Evolutionary conservation across 2,888 invertebrate genomes (phyloP).

Genomic region (Atrina japonica): DNA sequence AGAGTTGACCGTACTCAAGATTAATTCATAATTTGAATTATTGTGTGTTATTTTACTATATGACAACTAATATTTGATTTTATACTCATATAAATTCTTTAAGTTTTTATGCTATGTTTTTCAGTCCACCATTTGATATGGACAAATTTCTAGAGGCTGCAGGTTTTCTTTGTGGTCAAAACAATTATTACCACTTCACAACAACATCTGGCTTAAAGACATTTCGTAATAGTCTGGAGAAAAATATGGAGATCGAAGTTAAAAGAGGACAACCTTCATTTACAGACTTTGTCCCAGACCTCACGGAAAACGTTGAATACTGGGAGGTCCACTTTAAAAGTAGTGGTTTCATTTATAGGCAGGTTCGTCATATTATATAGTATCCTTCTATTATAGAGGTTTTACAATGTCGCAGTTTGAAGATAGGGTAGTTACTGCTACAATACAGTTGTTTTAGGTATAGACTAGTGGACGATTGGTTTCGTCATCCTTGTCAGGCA

Average conservation of each 20-base stretch:
- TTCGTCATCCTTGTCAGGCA: no score
- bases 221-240: neutral
- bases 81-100: no score
- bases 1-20: no score
- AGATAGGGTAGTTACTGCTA: no score
- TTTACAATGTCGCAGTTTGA: no score
- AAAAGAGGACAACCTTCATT: constrained; percentile 41
- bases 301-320: constrained; percentile 36
- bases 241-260: constrained; percentile 37
- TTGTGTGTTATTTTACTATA: no score
- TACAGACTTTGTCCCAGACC: constrained; percentile 18
- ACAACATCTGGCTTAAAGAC: neutral
- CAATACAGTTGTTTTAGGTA: no score
- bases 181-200: constrained; percentile 41
- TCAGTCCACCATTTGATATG: constrained; percentile 44
- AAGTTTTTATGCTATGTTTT: no score
- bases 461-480: no score
- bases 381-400: no score
- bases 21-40: no score
- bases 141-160: constrained; percentile 47
- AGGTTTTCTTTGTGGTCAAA: constrained; percentile 46
- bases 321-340: constrained; percentile 50
- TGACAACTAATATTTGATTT: no score
- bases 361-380: constrained; percentile 31
- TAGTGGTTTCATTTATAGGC: constrained; percentile 47